Evolutionary conservation across 2,113 vertebrate species (phyloP).

Genomic region (Hiodon alosoides): DNA sequence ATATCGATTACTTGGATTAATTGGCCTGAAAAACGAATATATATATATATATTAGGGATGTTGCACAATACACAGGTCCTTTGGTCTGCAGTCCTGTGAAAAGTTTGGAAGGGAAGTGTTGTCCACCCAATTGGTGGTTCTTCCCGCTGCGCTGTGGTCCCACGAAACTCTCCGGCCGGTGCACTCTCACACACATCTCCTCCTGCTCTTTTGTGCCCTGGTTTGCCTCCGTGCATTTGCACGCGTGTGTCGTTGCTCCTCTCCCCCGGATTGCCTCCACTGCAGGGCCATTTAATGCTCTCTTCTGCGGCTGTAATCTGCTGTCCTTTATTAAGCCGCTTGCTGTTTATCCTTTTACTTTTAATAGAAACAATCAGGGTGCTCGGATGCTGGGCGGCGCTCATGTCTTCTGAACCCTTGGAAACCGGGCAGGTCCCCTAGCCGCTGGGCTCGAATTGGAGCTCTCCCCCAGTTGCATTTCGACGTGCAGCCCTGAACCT

Average conservation of each 20-base stretch:
- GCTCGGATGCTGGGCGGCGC: background rate
- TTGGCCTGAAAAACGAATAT: no score
- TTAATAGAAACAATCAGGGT: conserved; percentile 27
- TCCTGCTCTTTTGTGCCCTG: background rate
- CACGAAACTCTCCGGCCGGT: background rate
- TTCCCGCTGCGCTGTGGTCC: background rate
- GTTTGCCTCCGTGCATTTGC: background rate
- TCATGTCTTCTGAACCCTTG: no score
- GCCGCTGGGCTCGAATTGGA: no score
- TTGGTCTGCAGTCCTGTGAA: no score
- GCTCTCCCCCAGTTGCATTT: no score
- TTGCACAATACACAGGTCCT: no score
- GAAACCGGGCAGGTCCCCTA: no score
- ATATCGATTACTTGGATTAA: no score
- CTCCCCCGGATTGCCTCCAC: background rate
- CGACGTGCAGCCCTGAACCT: no score
- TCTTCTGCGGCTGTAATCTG: conserved; percentile 23
- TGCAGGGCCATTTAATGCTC: conserved; percentile 17
- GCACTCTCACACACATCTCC: background rate
- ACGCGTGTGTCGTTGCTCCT: background rate
- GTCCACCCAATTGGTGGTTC: no score
- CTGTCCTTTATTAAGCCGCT: conserved; percentile 27
- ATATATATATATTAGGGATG: no score
- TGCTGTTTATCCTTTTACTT: conserved; percentile 30
- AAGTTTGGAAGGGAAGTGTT: no score